phyloP scores from a whole-genome alignment of 2,797 vertebrate genomes.

The Luscinia megarhynchos region DNA sequence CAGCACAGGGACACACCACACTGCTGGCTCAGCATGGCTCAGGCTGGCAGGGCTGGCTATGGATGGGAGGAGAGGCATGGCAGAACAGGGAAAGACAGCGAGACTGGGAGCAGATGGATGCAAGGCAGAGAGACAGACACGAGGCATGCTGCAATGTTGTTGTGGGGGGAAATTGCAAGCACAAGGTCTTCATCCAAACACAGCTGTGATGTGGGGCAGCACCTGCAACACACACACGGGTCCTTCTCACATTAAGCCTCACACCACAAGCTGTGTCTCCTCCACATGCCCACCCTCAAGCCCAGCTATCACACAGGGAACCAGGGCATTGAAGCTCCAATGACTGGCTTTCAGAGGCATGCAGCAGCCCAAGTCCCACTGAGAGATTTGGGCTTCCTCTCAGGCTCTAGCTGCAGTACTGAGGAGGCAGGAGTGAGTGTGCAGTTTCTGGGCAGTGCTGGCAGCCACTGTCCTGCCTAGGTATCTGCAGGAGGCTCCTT shows the following conservation, averaged over 20 bases:
- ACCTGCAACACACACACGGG: accelerated
- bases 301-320: accelerated
- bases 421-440: not conserved
- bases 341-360: not conserved
- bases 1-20: not conserved
- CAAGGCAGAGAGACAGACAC: not conserved
- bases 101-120: not conserved
- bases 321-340: not conserved
- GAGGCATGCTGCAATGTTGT: not conserved
- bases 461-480: not conserved
- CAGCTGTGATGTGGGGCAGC: not conserved
- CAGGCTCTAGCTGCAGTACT: not conserved
- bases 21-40: not conserved
- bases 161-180: not conserved
- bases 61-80: not conserved
- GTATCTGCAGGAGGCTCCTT: slow-evolving; percentile 13
- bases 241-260: not conserved
- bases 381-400: not conserved
- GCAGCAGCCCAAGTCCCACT: not conserved
- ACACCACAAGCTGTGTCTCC: not conserved
- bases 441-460: slow-evolving; percentile 38
- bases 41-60: not conserved
- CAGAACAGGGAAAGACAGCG: not conserved
- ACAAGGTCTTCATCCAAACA: not conserved
- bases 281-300: not conserved